These are phyloP conservation scores for Cariama cristata DNA, from an alignment of 2,113 vertebrate species.

Conservation along the genomic window DNA sequence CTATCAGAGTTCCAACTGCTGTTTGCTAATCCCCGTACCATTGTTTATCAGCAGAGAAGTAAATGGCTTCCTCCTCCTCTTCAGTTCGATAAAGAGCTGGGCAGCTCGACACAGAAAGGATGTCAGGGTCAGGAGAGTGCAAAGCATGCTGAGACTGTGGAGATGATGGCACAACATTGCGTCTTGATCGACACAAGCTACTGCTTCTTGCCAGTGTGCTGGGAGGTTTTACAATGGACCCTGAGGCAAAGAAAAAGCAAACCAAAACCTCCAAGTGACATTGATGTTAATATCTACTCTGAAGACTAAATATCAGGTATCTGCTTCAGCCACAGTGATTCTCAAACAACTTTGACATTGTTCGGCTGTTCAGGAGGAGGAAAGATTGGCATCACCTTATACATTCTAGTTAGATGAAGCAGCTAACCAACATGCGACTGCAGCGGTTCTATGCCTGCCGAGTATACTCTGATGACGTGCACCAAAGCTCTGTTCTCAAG, in stretches of 20 bases:
- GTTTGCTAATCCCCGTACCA: conserved; percentile 80
- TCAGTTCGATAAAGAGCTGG: conserved; percentile 89
- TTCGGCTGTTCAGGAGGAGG: background rate
- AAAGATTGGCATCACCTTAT: background rate
- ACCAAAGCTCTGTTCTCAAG: background rate
- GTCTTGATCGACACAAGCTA: conserved; percentile 92
- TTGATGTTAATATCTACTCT: conserved; percentile 25
- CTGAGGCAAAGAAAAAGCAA: conserved; percentile 68
- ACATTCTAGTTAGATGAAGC: background rate
- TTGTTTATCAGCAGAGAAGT: conserved; percentile 92
- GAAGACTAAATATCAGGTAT: background rate
- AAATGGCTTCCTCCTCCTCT: conserved; percentile 91
- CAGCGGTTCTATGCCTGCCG: background rate
- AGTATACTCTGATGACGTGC: background rate
- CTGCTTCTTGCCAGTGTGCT: conserved; percentile 89
- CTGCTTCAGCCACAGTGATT: background rate
- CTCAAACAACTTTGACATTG: background rate
- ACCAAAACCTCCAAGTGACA: conserved; percentile 50
- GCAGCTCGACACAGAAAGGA: conserved; percentile 93
- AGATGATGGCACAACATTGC: conserved; percentile 86
- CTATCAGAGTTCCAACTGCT: background rate
- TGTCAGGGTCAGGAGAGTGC: conserved; percentile 93
- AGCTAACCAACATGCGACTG: background rate
- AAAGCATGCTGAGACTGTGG: conserved; percentile 84
- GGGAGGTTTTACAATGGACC: conserved; percentile 78